phyloP scores from a whole-genome alignment of 1,140 invertebrate genomes.

The Drosophila sp. region DNA sequence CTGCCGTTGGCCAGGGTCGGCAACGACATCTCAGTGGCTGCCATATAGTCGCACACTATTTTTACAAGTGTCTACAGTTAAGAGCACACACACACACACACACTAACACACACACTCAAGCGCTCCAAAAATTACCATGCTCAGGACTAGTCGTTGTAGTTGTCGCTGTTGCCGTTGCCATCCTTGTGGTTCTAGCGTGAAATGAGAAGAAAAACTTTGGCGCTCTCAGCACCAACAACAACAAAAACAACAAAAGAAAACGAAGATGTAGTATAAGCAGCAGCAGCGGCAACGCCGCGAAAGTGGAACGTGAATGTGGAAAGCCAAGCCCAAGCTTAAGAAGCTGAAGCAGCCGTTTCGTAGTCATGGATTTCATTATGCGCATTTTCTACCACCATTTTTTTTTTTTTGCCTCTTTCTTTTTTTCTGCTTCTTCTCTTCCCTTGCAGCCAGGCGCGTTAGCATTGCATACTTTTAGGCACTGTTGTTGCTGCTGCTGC shows the following conservation, averaged over 20 bases:
- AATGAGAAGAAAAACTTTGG: slow-evolving; percentile 76
- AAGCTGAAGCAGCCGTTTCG: slow-evolving; percentile 52
- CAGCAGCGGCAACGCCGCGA: slow-evolving; percentile 44
- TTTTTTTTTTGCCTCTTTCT: background rate
- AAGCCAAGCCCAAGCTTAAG: slow-evolving; percentile 71
- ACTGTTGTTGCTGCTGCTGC: slow-evolving; percentile 23
- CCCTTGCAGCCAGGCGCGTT: slow-evolving; percentile 61
- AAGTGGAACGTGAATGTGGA: slow-evolving; percentile 53
- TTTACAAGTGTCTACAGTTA: slow-evolving; percentile 80
- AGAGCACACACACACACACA: slow-evolving; percentile 51
- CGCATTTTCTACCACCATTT: slow-evolving; percentile 73
- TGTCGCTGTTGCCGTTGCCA: slow-evolving; percentile 40
- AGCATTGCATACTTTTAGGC: slow-evolving; percentile 78
- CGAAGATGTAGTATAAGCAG: slow-evolving; percentile 27
- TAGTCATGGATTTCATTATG: slow-evolving; percentile 79
- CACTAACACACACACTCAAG: slow-evolving; percentile 32
- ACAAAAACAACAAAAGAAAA: slow-evolving; percentile 22
- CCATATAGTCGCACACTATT: slow-evolving; percentile 75
- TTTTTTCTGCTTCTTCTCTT: background rate
- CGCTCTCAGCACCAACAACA: slow-evolving; percentile 62
- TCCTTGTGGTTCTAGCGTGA: slow-evolving; percentile 66
- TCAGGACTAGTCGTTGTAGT: slow-evolving; percentile 51
- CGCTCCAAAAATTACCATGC: slow-evolving; percentile 72
- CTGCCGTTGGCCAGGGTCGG: slow-evolving; percentile 73
- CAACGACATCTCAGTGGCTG: slow-evolving; percentile 55